Percentiles rank a stretch among this genome's conserved stretches.
Conservation (phyloP, 1,140 invertebrate species). For the Drosophila willistoni region DNA sequence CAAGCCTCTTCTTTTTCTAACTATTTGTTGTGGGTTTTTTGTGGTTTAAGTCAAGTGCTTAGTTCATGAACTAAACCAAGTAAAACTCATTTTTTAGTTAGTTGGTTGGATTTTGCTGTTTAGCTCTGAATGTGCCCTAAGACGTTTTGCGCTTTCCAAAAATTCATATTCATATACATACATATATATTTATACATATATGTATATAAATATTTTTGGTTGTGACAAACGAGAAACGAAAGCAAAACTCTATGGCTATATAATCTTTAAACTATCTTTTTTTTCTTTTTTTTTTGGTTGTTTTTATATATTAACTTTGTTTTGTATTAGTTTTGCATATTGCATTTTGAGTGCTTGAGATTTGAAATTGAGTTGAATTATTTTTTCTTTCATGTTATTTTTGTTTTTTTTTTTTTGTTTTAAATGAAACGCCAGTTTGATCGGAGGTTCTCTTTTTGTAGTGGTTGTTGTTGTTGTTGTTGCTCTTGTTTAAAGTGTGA, state of each 20-base stretch:
- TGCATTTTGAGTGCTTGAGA: conserved; percentile 17
- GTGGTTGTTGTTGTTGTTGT: conserved; percentile 29
- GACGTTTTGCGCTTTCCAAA: conserved; percentile 80
- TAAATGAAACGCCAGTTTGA: conserved; percentile 78
- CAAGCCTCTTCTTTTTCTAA: conserved; percentile 4
- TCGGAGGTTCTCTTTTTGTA: conserved; percentile 68
- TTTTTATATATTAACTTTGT: neutral
- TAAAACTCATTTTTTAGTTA: conserved; percentile 27
- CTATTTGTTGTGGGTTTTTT: conserved; percentile 28
- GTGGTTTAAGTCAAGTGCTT: conserved; percentile 64
- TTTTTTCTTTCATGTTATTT: neutral
- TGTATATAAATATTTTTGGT: neutral
- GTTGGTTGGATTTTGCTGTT: conserved; percentile 27
- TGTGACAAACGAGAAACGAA: conserved; percentile 62
- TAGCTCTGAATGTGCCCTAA: conserved; percentile 68
- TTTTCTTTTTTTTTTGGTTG: neutral
- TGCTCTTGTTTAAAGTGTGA: conserved; percentile 19
- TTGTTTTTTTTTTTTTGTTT: conserved; percentile 20
- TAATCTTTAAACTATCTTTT: conserved; percentile 62
- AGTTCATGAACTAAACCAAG: conserved; percentile 35
- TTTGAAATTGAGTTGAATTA: conserved; percentile 23
- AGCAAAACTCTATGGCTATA: conserved; percentile 68
- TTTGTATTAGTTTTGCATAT: conserved; percentile 7
- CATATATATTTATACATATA: conserved; percentile 40
- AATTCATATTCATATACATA: neutral